These are phyloP conservation scores for Pelusios castaneus DNA, from an alignment of 2,113 vertebrate species.

Conservation along the genomic window DNA sequence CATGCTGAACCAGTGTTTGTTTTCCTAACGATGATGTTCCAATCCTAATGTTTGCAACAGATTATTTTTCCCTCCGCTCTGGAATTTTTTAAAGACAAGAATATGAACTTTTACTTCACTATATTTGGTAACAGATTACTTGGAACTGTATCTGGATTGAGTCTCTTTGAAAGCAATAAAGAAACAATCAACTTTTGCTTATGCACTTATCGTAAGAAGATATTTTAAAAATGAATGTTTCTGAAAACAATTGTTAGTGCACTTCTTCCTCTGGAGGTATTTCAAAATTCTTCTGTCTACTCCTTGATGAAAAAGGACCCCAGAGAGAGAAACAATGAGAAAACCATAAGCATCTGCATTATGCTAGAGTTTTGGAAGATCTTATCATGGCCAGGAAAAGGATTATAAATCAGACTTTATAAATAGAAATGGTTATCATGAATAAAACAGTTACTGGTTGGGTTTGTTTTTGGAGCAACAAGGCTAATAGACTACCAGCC, in stretches of 20 bases:
- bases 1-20: too few relatives aligned
- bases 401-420: neutral
- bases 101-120: too few relatives aligned
- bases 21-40: too few relatives aligned
- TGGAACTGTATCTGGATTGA: too few relatives aligned
- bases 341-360: neutral
- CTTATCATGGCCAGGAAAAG: neutral
- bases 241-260: neutral
- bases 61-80: too few relatives aligned
- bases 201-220: neutral
- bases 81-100: too few relatives aligned
- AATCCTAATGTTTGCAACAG: too few relatives aligned
- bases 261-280: neutral
- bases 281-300: neutral
- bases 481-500: neutral
- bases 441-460: neutral
- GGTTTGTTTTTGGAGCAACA: neutral
- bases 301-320: too few relatives aligned
- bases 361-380: neutral
- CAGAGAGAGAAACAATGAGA: neutral
- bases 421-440: neutral
- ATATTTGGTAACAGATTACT: too few relatives aligned
- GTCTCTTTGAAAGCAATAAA: too few relatives aligned
- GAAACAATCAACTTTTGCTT: too few relatives aligned
- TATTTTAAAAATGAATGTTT: neutral